Evolutionary conservation across 2,888 invertebrate genomes (phyloP).

Genomic region (Orgyia antiqua): DNA sequence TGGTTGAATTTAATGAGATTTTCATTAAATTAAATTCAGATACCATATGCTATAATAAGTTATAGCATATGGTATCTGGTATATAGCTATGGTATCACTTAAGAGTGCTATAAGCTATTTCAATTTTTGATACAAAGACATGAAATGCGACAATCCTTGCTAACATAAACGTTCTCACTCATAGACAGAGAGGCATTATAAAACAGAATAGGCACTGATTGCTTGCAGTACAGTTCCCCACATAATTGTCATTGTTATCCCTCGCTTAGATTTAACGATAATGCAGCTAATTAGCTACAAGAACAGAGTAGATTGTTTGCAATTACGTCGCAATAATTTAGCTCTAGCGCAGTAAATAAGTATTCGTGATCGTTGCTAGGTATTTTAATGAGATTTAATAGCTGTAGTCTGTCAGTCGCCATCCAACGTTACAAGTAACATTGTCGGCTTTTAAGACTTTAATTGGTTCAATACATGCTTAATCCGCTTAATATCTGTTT

Average conservation of each 20-base stretch:
- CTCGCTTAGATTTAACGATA: slow-evolving; percentile 53
- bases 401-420: slow-evolving; percentile 34
- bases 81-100: too few relatives aligned
- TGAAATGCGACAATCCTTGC: too few relatives aligned
- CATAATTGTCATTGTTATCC: slow-evolving; percentile 34
- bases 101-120: too few relatives aligned
- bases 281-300: slow-evolving; percentile 59
- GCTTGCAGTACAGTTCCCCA: slow-evolving; percentile 24
- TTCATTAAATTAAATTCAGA: too few relatives aligned
- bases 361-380: slow-evolving; percentile 61
- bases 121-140: too few relatives aligned
- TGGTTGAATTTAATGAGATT: too few relatives aligned
- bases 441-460: slow-evolving; percentile 57
- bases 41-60: too few relatives aligned
- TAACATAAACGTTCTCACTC: too few relatives aligned
- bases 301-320: slow-evolving; percentile 47
- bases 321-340: slow-evolving; percentile 55
- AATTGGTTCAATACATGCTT: slow-evolving; percentile 66
- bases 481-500: slow-evolving; percentile 62
- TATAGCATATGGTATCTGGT: too few relatives aligned
- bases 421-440: slow-evolving; percentile 37
- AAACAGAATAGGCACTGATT: too few relatives aligned
- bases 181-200: too few relatives aligned
- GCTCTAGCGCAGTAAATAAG: slow-evolving; percentile 52
- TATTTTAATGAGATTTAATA: slow-evolving; percentile 70